These are phyloP conservation scores for Acrossocheilus fasciatus DNA, from an alignment of 2,797 vertebrate genomes.

Conservation along the genomic window DNA sequence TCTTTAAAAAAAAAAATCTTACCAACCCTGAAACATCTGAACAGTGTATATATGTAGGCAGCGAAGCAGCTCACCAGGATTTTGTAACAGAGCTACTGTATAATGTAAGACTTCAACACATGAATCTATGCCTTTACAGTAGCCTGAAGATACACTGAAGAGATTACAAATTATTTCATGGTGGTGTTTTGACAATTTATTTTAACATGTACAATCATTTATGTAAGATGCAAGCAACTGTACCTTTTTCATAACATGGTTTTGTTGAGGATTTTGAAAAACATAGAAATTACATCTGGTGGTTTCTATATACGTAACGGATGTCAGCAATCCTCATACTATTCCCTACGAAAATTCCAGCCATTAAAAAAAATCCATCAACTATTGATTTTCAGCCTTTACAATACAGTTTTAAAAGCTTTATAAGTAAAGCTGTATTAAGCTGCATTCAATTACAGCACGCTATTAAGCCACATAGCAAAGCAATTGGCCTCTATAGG, in stretches of 20 bases:
- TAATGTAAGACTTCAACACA: neutral
- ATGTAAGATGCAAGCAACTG: neutral
- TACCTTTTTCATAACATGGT: neutral
- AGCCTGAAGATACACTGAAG: neutral
- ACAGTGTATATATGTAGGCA: neutral
- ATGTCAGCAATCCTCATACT: slow-evolving; percentile 29
- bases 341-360: slow-evolving; percentile 33
- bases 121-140: neutral
- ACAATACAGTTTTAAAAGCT: slow-evolving; percentile 50
- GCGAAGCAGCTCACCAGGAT: neutral
- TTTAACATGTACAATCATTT: neutral
- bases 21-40: neutral
- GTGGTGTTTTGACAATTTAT: neutral
- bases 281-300: neutral
- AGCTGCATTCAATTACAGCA: slow-evolving; percentile 3
- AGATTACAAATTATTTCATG: neutral
- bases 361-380: slow-evolving; percentile 47
- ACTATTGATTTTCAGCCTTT: slow-evolving; percentile 56
- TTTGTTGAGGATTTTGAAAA: slow-evolving; percentile 22
- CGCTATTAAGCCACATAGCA: neutral
- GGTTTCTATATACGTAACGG: neutral
- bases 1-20: neutral
- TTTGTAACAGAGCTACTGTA: neutral
- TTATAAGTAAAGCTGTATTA: slow-evolving; percentile 11
- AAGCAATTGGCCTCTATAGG: neutral